Conservation (phyloP, 2,113 vertebrate species). For the Siniperca knerii region DNA sequence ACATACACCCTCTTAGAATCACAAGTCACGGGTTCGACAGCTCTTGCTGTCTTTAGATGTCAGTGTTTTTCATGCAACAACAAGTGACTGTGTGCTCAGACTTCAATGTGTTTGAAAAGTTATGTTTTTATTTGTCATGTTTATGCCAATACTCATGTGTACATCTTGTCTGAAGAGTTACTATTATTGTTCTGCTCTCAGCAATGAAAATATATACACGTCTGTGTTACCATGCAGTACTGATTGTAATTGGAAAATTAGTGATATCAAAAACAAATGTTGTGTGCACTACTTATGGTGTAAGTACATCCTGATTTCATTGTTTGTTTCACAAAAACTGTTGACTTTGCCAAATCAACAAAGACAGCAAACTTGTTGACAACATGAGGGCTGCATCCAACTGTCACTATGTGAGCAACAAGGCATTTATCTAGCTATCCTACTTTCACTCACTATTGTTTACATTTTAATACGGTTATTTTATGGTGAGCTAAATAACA, state of each 20-base stretch:
- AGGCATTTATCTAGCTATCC: not conserved
- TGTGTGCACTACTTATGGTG: not conserved
- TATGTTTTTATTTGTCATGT: not conserved
- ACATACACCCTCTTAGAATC: slow-evolving; percentile 31
- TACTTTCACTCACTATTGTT: not conserved
- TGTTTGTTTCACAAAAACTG: not conserved
- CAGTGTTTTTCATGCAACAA: slow-evolving; percentile 10
- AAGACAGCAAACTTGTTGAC: slow-evolving; percentile 29
- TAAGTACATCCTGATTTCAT: not conserved
- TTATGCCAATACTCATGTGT: not conserved
- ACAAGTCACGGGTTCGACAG: slow-evolving; percentile 52
- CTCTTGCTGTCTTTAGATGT: slow-evolving; percentile 23
- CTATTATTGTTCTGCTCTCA: too few relatives aligned
- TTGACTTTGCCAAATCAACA: not conserved
- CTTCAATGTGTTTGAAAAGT: not conserved
- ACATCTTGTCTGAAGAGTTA: not conserved
- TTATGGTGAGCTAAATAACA: accelerated
- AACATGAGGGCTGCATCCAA: slow-evolving; percentile 4
- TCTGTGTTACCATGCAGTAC: too few relatives aligned
- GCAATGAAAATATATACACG: not conserved
- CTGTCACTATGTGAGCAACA: not conserved
- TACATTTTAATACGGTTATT: not conserved
- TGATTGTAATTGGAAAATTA: not conserved
- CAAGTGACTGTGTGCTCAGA: not conserved
- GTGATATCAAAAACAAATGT: not conserved